Evolutionary conservation across 2,888 invertebrate genomes (phyloP).

Genomic region (Tiliacea aurago): DNA sequence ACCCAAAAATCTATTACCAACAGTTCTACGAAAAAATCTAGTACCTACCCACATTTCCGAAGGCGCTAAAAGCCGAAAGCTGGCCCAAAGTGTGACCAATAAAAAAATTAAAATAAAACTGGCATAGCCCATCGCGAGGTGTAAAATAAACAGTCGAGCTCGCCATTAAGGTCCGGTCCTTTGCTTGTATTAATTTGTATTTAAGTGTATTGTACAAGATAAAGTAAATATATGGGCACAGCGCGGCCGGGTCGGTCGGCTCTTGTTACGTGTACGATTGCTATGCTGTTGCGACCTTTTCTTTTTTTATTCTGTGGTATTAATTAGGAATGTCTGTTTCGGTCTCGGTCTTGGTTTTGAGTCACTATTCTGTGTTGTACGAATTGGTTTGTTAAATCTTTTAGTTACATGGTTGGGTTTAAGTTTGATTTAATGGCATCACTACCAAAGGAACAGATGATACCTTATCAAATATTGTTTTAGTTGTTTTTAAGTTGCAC

Average conservation of each 20-base stretch:
- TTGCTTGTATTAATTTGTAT: constrained; percentile 90
- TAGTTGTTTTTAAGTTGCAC: not conserved
- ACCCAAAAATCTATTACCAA: constrained; percentile 73
- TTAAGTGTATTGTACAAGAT: constrained; percentile 91
- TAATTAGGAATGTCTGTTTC: constrained; percentile 61
- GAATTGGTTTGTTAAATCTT: constrained; percentile 20
- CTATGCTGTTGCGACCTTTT: constrained; percentile 53
- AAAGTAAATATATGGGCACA: constrained; percentile 88
- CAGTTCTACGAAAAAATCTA: constrained; percentile 73
- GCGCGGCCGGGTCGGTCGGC: constrained; percentile 74
- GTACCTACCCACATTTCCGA: constrained; percentile 58
- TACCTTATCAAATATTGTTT: not conserved
- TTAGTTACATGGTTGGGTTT: not conserved
- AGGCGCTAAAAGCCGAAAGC: constrained; percentile 84
- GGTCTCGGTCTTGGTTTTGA: constrained; percentile 24
- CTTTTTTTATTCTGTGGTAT: constrained; percentile 52
- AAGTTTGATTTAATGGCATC: not conserved
- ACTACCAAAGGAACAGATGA: not conserved
- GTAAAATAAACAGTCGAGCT: constrained; percentile 89
- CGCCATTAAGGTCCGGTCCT: constrained; percentile 88
- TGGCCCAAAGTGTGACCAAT: constrained; percentile 71
- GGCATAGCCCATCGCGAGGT: constrained; percentile 86
- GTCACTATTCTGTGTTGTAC: constrained; percentile 38
- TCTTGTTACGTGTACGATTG: constrained; percentile 76
- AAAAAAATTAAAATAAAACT: constrained; percentile 82